Base-by-base conservation (phyloP, 2,113 vertebrate genomes). In the Mola mola region DNA sequence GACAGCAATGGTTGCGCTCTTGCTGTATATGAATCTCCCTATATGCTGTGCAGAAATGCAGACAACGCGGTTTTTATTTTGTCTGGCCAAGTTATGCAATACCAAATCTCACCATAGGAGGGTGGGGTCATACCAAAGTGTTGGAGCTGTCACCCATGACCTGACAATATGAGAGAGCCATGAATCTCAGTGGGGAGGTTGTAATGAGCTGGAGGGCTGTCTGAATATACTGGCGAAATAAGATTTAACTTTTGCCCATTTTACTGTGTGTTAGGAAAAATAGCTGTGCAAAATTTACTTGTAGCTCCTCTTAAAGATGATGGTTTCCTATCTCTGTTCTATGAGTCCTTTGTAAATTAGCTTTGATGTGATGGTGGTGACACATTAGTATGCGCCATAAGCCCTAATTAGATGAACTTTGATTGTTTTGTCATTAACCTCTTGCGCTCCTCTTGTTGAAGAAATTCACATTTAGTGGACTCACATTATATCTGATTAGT, bases 101-200 rank as follows among this genome's bases (percentile, higher is more conserved):
- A 86, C 87, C 83, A 57, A 0, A 51, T 79, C 42, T 82, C 44
- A 29, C 90, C 90, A 85, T 85, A n/a, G 29, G 89, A 84, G 84
- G 89, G 88, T 86, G 75, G 82, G 86, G 86, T 89, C 86, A 87
- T 65, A 85, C 89, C 87, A 69, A 70, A 87, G 81, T 84, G 86
- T 41, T 61, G 3, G 31, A 13, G 72, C 66, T 63, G 58, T 74
- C 74, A 75, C 76, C 75, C 70, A 46, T 71, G 66, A 4, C 61
- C 72, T 64, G 55, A 69, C n/a, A 59, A 42, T 19, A 63, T 21
- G 42, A 73, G 51, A 38, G 61, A 68, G 44, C 56, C 25, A 57
- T 75, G 65, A 53, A 72, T 79, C 78, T 78, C 70, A 82, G 63
- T 64, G 57, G 61, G 63, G 66, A 52, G 67, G 56, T 51, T 47